Base-by-base conservation (phyloP, 2,888 invertebrate species). In the Diarsia brunnea region DNA sequence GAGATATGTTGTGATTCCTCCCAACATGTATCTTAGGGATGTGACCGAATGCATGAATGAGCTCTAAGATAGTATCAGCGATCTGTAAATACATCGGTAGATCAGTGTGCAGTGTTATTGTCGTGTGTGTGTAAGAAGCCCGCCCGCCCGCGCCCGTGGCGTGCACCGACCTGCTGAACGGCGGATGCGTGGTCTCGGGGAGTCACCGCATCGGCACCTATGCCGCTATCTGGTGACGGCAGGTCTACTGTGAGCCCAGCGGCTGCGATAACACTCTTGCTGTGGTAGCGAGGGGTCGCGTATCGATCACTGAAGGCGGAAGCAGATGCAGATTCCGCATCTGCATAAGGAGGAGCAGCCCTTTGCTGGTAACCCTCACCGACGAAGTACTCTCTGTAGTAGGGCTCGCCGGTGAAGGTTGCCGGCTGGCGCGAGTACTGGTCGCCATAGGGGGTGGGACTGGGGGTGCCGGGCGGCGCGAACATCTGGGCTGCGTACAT, bases 171-270 rank as follows among this genome's bases (percentile, higher is more conserved):
- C 98, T 98, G 98, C 97, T 98, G 98, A 90, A 98, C 97, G 93
- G 98, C 98, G 92, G 98, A 88, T 64, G 88, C 98, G 96, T 98
- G 98, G 96, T 98, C 98, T 91, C 98, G 97, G 84, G 99, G 99
- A 80, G 99, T 99, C 93, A 99, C 98, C 88, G 99, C 98, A 92
- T 99, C 98, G 58, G 99, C 98, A 84, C 99, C 99, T 92, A 99
- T 99, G 85, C 99, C 99, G 92, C 98, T 98, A 97, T 99, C 99
- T 47, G 99, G 99, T 89, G 99, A 99, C 47, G 99, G 99, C 92
- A 99, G 97, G 96, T 99, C 99, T 92, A 99, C 99, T 70, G 99
- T 98, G 88, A 99, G 97, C 63, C 98, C 98, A 84, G 98, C 98
- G 78, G 98, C 98, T 69, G 97, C 97, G 91, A 98, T 97, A 92